phyloP scores from a whole-genome alignment of 2,888 invertebrate species.

The Rosalia funebris region DNA sequence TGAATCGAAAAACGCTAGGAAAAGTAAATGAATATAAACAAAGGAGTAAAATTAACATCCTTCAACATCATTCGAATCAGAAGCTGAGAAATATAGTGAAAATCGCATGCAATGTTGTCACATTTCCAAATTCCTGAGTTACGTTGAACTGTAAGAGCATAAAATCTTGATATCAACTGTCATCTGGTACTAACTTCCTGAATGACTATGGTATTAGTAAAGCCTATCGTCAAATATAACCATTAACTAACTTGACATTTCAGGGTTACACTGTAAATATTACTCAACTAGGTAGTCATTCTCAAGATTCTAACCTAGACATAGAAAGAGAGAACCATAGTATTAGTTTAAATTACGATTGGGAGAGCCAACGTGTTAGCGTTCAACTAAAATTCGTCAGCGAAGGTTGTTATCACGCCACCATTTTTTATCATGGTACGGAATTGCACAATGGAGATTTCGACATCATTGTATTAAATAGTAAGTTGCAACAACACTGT shows the following conservation, averaged over 20 bases:
- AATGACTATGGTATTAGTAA: no score
- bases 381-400: slow-evolving; percentile 81
- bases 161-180: no score
- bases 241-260: slow-evolving; percentile 30
- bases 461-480: slow-evolving; percentile 89
- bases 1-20: no score
- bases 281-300: slow-evolving; percentile 69
- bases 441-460: slow-evolving; percentile 90
- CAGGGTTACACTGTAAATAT: slow-evolving; percentile 74
- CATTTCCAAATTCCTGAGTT: no score
- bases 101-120: no score
- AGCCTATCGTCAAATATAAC: no score
- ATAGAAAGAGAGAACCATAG: slow-evolving; percentile 66
- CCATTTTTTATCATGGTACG: slow-evolving; percentile 78
- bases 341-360: slow-evolving; percentile 78
- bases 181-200: no score
- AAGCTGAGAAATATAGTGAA: no score
- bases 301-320: slow-evolving; percentile 58
- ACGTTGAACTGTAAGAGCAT: no score
- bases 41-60: no score
- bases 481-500: slow-evolving; percentile 67
- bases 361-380: slow-evolving; percentile 79
- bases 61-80: no score
- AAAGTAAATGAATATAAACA: no score
- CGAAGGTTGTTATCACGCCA: slow-evolving; percentile 85